Evolutionary conservation across 2,797 vertebrate species (phyloP), one percentile per base, ranked within the genome.

Genomic region (Ficedula albicollis): DNA sequence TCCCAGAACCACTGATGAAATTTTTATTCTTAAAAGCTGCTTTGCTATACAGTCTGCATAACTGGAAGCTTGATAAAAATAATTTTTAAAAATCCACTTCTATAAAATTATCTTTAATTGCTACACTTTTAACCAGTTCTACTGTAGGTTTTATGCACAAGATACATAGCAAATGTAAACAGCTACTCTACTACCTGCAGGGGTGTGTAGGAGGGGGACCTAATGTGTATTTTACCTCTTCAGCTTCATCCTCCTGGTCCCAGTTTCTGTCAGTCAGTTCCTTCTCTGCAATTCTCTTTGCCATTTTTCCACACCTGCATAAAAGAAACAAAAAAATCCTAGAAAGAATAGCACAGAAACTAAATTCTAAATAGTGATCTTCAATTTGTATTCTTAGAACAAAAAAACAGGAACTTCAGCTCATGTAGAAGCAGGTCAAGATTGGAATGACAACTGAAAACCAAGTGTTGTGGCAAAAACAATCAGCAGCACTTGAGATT

Each of bases 181-280:
- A 84, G 69, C 12, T 20, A 43, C n/a, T 51, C 32, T 64, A 8
- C 19, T 36, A 15, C 8, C 60, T 70, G 25, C 44, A 70, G 11
- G 4, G 3, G 3, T n/a, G 9, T 5, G 2, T 6, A 6, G 5
- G 1, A 13, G 14, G 15, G 12, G 10, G 5, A 32, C 52, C 5
- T 32, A 25, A 64, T 29, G 9, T 10, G 0, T 48, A 22, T n/a
- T 44, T 97, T 97, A 99, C 99, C 98, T 99, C 99, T 92, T 99
- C 99, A 22, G 98, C 98, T 95, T 99, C 99, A 39, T 99, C 99
- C 95, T 99, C 99, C 96, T 99, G 99, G 97, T 99, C 99, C 99
- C 99, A 99, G 93, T 99, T 99, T 95, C 99, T 98, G 93, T 99
- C 99, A 6, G 99, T 99, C 83, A 99, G 89, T 83, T 99, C 99